These are phyloP conservation scores for Ptyas mucosa DNA, from an alignment of 2,113 vertebrate genomes.

Conservation along the genomic window DNA sequence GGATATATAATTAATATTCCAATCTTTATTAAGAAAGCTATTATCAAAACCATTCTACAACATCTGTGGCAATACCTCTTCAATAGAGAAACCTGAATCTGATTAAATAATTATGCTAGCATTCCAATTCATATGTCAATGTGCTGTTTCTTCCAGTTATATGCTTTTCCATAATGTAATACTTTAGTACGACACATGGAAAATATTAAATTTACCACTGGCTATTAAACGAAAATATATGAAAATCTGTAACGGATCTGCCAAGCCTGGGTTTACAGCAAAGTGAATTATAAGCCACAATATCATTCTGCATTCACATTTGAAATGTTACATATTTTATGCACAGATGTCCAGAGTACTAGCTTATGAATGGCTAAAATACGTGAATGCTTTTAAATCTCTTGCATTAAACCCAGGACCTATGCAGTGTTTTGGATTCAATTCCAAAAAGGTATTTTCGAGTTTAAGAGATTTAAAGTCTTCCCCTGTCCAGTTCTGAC, in stretches of 20 bases:
- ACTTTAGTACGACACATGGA: background rate
- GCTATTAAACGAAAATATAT: background rate
- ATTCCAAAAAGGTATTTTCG: background rate
- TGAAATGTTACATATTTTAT: background rate
- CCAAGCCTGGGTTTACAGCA: background rate
- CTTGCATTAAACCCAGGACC: background rate
- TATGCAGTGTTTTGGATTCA: background rate
- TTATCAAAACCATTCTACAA: background rate
- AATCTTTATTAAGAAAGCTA: background rate
- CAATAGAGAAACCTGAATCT: background rate
- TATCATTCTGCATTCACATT: slow-evolving; percentile 7
- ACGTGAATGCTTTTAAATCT: background rate
- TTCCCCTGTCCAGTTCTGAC: background rate
- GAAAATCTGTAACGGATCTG: background rate
- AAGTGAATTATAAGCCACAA: background rate
- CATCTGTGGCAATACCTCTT: background rate
- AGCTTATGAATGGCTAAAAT: slow-evolving; percentile 3
- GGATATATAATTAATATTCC: background rate
- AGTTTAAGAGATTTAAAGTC: background rate
- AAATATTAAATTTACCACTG: background rate
- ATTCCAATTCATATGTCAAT: background rate
- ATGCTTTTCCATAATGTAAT: background rate
- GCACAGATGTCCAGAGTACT: background rate
- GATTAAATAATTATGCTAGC: background rate
- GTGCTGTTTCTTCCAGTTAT: rapidly evolving